These are phyloP conservation scores for Ptilorrhoa leucosticta DNA, from an alignment of 2,113 vertebrate genomes.

Conservation along the genomic window DNA sequence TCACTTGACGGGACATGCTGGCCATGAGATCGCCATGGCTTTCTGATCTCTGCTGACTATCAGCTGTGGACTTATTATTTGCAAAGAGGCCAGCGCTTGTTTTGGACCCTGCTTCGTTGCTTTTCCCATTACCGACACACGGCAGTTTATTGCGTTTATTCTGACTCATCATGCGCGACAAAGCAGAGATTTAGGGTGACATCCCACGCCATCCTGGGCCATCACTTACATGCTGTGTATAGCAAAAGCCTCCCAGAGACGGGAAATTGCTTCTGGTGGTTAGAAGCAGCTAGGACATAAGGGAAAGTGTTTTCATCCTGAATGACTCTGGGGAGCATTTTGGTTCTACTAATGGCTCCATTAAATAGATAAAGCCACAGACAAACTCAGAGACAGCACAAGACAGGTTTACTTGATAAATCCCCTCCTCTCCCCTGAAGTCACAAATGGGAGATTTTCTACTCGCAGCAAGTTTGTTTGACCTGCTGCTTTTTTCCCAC, in stretches of 20 bases:
- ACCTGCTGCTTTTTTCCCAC: neutral
- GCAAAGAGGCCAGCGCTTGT: neutral
- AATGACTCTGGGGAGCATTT: neutral
- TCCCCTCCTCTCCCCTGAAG: neutral
- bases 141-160: neutral
- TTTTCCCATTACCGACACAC: neutral
- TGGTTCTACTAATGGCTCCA: neutral
- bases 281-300: neutral
- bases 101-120: neutral
- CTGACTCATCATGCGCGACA: accelerated
- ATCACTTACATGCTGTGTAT: neutral
- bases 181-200: neutral
- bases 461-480: neutral
- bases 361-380: constrained; percentile 22
- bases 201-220: accelerated
- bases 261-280: neutral
- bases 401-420: neutral
- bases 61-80: neutral
- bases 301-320: neutral
- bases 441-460: neutral
- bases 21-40: neutral
- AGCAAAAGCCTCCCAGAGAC: neutral
- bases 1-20: accelerated
- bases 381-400: neutral
- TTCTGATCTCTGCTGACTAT: neutral